These are phyloP conservation scores for Pangasius sanitwongsei DNA, from an alignment of 2,797 vertebrate genomes.

Conservation along the genomic window DNA sequence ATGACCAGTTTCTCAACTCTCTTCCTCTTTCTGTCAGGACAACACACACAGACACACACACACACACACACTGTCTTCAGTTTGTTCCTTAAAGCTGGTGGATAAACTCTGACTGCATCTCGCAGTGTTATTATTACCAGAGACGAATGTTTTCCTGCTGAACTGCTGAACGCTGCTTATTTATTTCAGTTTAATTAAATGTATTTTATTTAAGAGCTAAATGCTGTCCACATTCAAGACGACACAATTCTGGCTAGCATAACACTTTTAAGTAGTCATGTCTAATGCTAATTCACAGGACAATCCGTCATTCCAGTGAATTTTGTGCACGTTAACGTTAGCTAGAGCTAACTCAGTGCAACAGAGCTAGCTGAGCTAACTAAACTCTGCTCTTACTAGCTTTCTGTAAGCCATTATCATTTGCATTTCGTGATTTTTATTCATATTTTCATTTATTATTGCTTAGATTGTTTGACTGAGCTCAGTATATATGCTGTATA, in stretches of 20 bases:
- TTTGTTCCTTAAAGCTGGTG: constrained; percentile 11
- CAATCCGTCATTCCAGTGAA: neutral
- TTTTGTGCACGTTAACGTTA: neutral
- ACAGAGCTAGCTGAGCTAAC: neutral
- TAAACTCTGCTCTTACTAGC: neutral
- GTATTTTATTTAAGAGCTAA: neutral
- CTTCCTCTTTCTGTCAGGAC: constrained; percentile 32
- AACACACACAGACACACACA: constrained; percentile 34
- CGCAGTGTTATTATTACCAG: neutral
- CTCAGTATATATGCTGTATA: neutral
- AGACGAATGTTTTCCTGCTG: neutral
- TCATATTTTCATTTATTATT: neutral
- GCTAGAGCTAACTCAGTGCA: neutral
- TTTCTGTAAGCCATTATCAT: neutral
- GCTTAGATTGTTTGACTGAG: neutral
- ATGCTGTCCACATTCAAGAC: neutral
- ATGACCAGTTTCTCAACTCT: constrained; percentile 43
- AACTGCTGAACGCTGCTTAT: neutral
- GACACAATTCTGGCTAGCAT: neutral
- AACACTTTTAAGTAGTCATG: neutral
- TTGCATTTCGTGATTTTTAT: neutral
- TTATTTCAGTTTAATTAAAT: too few relatives aligned
- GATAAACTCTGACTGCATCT: constrained; percentile 1
- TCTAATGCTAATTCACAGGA: neutral
- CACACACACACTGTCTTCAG: constrained; percentile 4